Conservation (phyloP, 2,888 invertebrate species). For the Drosophila fulvimacula region DNA sequence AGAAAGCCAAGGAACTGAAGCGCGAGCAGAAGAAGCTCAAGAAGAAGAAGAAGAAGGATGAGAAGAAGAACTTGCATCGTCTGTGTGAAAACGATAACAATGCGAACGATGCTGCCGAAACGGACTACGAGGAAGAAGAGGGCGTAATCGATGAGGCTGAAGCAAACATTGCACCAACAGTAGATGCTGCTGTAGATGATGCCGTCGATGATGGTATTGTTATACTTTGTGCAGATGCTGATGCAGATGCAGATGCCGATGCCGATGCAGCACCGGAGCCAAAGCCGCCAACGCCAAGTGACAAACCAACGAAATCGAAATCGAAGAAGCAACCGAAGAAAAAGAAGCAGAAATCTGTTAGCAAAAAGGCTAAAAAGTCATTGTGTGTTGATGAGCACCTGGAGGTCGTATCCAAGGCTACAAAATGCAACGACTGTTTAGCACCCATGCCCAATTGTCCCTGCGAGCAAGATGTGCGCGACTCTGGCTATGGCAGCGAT, state of each 20-base stretch:
- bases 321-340: conserved; percentile 75
- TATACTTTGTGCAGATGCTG: conserved; percentile 40
- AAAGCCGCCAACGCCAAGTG: conserved; percentile 36
- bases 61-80: conserved; percentile 84
- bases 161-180: conserved; percentile 8
- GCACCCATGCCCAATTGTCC: conserved; percentile 82
- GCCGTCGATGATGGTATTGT: conserved; percentile 70
- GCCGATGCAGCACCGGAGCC: conserved; percentile 42
- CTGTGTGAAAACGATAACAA: conserved; percentile 61
- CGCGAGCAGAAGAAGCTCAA: conserved; percentile 95
- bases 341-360: conserved; percentile 72
- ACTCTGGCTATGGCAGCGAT: conserved; percentile 95
- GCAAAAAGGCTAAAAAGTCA: conserved; percentile 51
- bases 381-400: conserved; percentile 45
- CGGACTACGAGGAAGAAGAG: conserved; percentile 67
- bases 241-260: conserved; percentile 10
- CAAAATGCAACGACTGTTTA: conserved; percentile 81
- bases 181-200: conserved; percentile 37
- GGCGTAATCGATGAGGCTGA: conserved; percentile 50
- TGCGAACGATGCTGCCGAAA: conserved; percentile 63
- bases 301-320: conserved; percentile 71
- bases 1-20: conserved; percentile 92
- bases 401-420: conserved; percentile 40
- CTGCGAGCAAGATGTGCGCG: conserved; percentile 87
- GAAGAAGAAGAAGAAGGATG: conserved; percentile 90